Conservation (phyloP, 2,888 invertebrate genomes). For the Erebia palarica region DNA sequence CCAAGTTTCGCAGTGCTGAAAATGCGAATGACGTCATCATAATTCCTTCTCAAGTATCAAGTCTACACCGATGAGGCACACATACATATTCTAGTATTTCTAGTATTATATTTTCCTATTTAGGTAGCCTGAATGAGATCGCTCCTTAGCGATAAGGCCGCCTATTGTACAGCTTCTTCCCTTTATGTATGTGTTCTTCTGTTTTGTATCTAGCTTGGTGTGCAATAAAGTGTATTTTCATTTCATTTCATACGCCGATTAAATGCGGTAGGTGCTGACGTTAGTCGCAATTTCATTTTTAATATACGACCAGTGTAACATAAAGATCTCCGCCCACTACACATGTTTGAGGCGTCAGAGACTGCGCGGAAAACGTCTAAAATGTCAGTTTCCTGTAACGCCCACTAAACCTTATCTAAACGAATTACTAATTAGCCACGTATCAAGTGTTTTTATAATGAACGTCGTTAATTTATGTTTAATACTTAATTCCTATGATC, state of each 20-base stretch:
- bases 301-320: not conserved
- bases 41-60: not conserved
- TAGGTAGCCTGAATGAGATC: no score
- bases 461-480: not conserved
- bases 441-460: slow-evolving; percentile 6
- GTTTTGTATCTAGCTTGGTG: no score
- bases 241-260: no score
- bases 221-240: no score
- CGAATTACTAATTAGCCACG: not conserved
- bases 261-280: not conserved
- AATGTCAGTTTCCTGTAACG: slow-evolving; percentile 4
- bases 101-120: no score
- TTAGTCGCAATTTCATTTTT: not conserved
- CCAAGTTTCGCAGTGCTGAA: no score
- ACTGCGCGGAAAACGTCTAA: not conserved
- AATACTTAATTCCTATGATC: not conserved
- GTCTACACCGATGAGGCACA: not conserved
- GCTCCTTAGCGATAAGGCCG: no score
- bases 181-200: no score
- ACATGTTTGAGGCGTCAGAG: not conserved
- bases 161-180: no score
- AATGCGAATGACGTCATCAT: not conserved
- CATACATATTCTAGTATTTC: no score
- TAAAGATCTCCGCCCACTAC: slow-evolving; percentile 17
- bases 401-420: slow-evolving; percentile 21